Base-by-base conservation (phyloP, 2,888 invertebrate genomes). In the Cosmopolites sordidus region DNA sequence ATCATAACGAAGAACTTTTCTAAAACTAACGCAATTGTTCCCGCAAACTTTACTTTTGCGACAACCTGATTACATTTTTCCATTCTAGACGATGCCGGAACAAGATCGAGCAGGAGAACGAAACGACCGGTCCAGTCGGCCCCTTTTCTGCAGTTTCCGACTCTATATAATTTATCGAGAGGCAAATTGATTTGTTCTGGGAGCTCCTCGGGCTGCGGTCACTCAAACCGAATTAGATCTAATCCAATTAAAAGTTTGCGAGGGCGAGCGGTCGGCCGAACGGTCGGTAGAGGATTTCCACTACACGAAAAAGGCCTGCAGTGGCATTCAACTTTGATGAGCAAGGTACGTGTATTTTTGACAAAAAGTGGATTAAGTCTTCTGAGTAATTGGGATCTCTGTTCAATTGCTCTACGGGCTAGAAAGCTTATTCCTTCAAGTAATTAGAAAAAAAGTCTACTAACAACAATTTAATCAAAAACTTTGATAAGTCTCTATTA, bases 181-280 rank as follows among this genome's bases (percentile, higher is more conserved):
- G 65, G 66, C 65, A 68, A 69, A 69, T 70, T 70, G 70, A 71
- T 69, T 71, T 69, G 70, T 70, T 69, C 67, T 61, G 61, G 63
- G 65, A 63, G 65, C 64, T 63, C 62, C 65, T 66, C 64, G 62
- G 64, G 65, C 58, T 66, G 70, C 67, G 73, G 72, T 72, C 72
- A 73, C 70, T 72, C 69, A 66, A 72, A 68, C 70, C 68, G 73
- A 75, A 74, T 75, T 73, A 74, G 74, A 74, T 73, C 73, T 73
- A 75, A 75, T 75, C 73, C 74, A 75, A 74, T 75, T 75, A 75
- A 75, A 74, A 75, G 71, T 75, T 74, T 72, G 56, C 66, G 66
- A 68, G 64, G 55, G 56, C 71, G 70, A 41, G 48, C 54, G 57
- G n/a, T 44, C 47, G 39, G 33, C 39, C 41, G 51, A 39, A 6